A percentile compares a stretch with the other conserved stretches of the same genome.
Conservation (phyloP, 2,888 invertebrate species). For the Endotricha flammealis region DNA sequence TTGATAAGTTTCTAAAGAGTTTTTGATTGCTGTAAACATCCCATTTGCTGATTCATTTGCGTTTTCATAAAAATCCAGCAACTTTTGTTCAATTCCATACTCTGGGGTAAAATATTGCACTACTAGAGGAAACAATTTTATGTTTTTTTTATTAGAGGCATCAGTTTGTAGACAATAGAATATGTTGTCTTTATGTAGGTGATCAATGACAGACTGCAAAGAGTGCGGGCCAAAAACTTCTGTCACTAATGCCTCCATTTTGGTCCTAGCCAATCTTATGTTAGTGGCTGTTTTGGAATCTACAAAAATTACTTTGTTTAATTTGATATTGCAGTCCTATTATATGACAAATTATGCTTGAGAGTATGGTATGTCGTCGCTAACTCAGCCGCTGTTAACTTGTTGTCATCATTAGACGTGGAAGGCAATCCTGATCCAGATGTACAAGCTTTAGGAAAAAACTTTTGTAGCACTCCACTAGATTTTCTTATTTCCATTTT, state of each 20-base stretch:
- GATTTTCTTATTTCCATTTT: conserved; percentile 7
- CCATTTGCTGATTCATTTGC: conserved; percentile 23
- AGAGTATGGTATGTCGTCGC: conserved; percentile 29
- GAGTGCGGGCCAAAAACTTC: conserved; percentile 24
- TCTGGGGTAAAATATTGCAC: conserved; percentile 23
- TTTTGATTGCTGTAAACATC: conserved; percentile 23
- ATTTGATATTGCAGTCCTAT: conserved; percentile 27
- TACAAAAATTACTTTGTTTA: conserved; percentile 25
- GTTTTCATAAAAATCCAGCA: conserved; percentile 26
- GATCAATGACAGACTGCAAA: conserved; percentile 20
- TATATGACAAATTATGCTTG: conserved; percentile 33
- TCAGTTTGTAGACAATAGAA: conserved; percentile 24
- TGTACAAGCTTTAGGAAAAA: conserved; percentile 17
- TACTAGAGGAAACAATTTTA: conserved; percentile 24
- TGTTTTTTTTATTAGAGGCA: conserved; percentile 25
- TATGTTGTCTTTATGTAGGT: conserved; percentile 24
- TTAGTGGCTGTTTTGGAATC: conserved; percentile 23
- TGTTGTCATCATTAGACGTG: conserved; percentile 9
- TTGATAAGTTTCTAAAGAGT: conserved; percentile 20
- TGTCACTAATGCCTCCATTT: conserved; percentile 30
- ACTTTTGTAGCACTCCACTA: conserved; percentile 15
- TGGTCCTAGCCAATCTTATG: conserved; percentile 25
- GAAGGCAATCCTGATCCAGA: conserved; percentile 15
- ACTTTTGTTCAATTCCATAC: not conserved
- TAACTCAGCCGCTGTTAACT: conserved; percentile 20